phyloP scores from a whole-genome alignment of 1,140 invertebrate species.

The Eueides isabella region DNA sequence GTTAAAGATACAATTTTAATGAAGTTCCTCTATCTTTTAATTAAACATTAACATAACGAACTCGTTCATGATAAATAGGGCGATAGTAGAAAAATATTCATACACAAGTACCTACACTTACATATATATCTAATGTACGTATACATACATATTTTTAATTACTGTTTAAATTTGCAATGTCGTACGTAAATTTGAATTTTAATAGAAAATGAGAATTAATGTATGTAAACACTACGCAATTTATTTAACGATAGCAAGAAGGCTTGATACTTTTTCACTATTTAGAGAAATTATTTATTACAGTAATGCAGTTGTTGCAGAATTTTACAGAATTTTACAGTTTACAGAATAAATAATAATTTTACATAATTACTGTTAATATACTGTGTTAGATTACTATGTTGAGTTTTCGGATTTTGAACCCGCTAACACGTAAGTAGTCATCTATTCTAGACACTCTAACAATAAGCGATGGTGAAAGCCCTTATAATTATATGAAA shows the following conservation, averaged over 20 bases:
- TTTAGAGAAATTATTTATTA: too few species aligned
- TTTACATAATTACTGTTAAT: too few species aligned
- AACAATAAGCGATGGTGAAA: background rate
- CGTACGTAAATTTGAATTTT: background rate
- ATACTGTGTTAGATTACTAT: too few species aligned
- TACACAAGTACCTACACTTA: background rate
- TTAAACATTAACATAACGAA: constrained; percentile 21
- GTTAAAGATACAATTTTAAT: background rate
- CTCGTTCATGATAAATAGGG: constrained; percentile 11
- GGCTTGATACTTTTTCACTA: too few species aligned
- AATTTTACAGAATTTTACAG: too few species aligned
- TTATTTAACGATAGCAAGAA: too few species aligned
- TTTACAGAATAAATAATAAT: too few species aligned
- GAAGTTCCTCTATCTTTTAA: constrained; percentile 24
- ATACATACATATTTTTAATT: background rate
- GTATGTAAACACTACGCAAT: too few species aligned
- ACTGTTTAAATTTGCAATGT: background rate
- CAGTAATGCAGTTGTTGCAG: too few species aligned
- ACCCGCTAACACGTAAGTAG: background rate
- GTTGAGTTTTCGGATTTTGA: background rate
- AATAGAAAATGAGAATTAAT: background rate
- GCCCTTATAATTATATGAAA: background rate
- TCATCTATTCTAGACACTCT: background rate
- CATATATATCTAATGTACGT: background rate
- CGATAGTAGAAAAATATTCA: background rate